A percentile compares a stretch with the other conserved stretches of the same genome.
Conservation (phyloP, 2,888 invertebrate species). For the Acanthosoma haemorrhoidale region DNA sequence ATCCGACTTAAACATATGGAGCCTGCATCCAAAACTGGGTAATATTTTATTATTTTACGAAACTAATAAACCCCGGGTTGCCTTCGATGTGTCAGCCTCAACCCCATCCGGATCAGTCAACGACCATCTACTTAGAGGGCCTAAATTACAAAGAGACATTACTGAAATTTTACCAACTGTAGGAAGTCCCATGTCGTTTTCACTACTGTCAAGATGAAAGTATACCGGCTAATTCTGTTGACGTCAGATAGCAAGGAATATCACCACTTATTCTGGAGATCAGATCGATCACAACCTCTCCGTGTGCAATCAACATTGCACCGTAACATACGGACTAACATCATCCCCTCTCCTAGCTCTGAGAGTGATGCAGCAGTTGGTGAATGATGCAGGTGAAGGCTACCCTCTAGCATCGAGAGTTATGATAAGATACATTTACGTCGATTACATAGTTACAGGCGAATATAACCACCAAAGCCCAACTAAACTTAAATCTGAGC, state of each 20-base stretch:
- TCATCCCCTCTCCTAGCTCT: slow-evolving; percentile 39
- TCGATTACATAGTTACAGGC: slow-evolving; percentile 30
- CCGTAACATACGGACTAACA: slow-evolving; percentile 40
- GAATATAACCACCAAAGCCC: slow-evolving; percentile 1
- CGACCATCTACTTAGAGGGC: slow-evolving; percentile 41
- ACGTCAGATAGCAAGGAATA: too few relatives aligned
- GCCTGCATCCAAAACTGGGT: slow-evolving; percentile 29
- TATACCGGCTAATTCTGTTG: too few relatives aligned
- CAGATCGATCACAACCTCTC: too few relatives aligned
- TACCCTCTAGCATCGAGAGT: slow-evolving; percentile 28
- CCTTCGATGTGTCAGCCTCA: slow-evolving; percentile 37
- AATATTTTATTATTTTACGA: slow-evolving; percentile 40
- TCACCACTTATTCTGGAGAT: too few relatives aligned
- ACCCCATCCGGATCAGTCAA: slow-evolving; percentile 29
- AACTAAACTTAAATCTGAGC: too few relatives aligned
- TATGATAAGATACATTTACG: slow-evolving; percentile 19
- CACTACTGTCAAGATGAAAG: neutral
- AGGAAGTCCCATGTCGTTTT: neutral
- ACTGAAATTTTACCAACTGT: slow-evolving; percentile 37
- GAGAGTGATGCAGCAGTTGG: slow-evolving; percentile 37
- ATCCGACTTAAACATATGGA: neutral
- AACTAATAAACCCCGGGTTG: slow-evolving; percentile 43
- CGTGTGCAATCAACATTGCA: too few relatives aligned
- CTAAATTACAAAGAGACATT: slow-evolving; percentile 44
- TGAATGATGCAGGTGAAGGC: too few relatives aligned